Evolutionary conservation across 2,797 vertebrate species (phyloP).

Genomic region (Crenuchus spilurus): DNA sequence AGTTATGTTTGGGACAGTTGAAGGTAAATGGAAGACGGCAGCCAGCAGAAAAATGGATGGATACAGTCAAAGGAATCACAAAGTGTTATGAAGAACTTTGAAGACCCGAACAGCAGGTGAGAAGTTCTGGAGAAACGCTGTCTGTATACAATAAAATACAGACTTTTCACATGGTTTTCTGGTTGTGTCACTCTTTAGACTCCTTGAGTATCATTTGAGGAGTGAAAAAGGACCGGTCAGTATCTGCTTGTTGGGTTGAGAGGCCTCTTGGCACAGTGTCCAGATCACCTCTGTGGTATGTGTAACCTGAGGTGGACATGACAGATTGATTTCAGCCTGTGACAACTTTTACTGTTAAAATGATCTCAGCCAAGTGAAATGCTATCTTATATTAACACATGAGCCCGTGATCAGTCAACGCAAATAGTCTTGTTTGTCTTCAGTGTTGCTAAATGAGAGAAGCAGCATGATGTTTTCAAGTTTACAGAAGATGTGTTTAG

Average conservation of each 20-base stretch:
- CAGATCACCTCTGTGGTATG: neutral
- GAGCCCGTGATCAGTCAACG: slow-evolving; percentile 7
- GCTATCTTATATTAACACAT: neutral
- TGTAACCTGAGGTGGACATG: slow-evolving; percentile 31
- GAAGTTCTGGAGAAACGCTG: too few relatives aligned
- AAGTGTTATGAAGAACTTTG: too few relatives aligned
- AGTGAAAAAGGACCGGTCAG: neutral
- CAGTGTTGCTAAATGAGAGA: neutral
- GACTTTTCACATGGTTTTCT: neutral
- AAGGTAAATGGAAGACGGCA: too few relatives aligned
- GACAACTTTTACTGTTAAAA: slow-evolving; percentile 5
- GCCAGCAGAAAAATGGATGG: too few relatives aligned
- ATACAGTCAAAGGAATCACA: too few relatives aligned
- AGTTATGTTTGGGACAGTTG: too few relatives aligned
- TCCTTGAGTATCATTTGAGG: neutral
- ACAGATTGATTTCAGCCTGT: neutral
- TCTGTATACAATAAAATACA: too few relatives aligned
- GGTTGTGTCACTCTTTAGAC: neutral
- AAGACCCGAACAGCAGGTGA: too few relatives aligned
- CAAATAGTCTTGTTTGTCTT: slow-evolving; percentile 18
- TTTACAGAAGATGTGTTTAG: slow-evolving; percentile 5
- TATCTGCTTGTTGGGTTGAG: neutral
- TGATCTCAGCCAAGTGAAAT: neutral
- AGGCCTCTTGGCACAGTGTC: neutral
- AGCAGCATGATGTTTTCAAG: neutral